Evolutionary conservation across 92 coral and sea anemone species (phyloP), one percentile per base, ranked within the genome.

Genomic region (Pocillopora meandrina): DNA sequence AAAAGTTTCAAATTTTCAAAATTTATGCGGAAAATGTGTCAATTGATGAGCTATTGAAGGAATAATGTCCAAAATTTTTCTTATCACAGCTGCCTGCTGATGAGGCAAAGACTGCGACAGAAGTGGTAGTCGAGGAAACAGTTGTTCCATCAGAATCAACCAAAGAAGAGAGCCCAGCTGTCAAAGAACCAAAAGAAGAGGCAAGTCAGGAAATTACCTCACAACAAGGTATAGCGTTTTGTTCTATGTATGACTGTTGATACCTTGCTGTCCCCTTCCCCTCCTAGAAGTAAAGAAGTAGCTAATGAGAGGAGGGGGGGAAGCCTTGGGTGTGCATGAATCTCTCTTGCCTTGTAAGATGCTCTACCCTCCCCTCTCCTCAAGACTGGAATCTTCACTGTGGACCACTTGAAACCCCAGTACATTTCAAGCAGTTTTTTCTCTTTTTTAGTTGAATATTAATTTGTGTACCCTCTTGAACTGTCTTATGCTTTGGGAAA

Each of bases 141-240:
- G 74, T 88, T 61, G 14, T 88, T 1, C 57, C 88, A 4, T 69
- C 31, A 26, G 68, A 75, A 11, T 66, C 74, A 58, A 74, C 86
- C 12, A 17, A 18, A 10, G 65, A 12, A 77, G 67, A 68, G 17
- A 68, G 47, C 72, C 17, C 72, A 31, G 72, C 72, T 15, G 47
- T 10, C 12, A 42, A 33, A 15, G 72, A 67, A n/a, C 56, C 55
- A 16, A n/a, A 14, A 1, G 78, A 42, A 20, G 72, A 74, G 23
- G 1, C 80, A 55, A 26, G 18, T 10, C 49, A 62, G 63, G 80
- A 21, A 26, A 26, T 15, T 7, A 18, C 31, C 31, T 9, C 71
- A n/a, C 61, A 55, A 74, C 73, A 74, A 74, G 86, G 86, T 83
- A 62, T 14, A 60, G 19, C n/a, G 6, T 26, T 26, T 26, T 26